These are phyloP conservation scores for Petrocephalus sullivani DNA, from an alignment of 2,797 vertebrate species.

Conservation along the genomic window DNA sequence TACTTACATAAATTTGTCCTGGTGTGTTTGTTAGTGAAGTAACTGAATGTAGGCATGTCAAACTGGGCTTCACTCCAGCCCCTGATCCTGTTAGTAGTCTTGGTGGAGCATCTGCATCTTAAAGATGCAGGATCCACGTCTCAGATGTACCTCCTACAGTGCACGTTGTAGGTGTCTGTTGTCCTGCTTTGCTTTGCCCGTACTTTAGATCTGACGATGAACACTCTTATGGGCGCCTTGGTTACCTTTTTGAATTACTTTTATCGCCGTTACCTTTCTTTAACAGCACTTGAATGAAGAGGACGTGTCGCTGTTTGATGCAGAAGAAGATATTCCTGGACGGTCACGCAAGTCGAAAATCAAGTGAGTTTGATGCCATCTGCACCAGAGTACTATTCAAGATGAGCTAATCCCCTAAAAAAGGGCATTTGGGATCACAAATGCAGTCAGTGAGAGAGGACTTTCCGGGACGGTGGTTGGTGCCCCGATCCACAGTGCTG, in stretches of 20 bases:
- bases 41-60: neutral
- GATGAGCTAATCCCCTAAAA: too few relatives aligned
- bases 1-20: neutral
- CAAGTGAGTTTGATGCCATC: slow-evolving; percentile 57
- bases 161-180: neutral
- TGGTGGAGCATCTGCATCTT: neutral
- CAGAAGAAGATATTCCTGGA: slow-evolving; percentile 74
- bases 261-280: slow-evolving; percentile 15
- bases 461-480: neutral
- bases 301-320: slow-evolving; percentile 89
- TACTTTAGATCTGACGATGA: neutral
- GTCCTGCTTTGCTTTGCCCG: neutral
- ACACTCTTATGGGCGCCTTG: neutral
- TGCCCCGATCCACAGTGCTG: neutral
- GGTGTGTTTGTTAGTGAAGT: neutral
- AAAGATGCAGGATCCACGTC: neutral
- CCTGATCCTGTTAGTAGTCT: neutral
- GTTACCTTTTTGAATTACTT: slow-evolving; percentile 11
- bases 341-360: slow-evolving; percentile 67
- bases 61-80: neutral
- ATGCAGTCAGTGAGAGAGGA: neutral
- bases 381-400: neutral
- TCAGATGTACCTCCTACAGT: neutral
- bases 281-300: slow-evolving; percentile 81
- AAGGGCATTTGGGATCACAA: neutral